Evolutionary conservation across 2,797 vertebrate genomes (phyloP), one percentile per base, ranked within the genome.

Genomic region (Chelon labrosus): DNA sequence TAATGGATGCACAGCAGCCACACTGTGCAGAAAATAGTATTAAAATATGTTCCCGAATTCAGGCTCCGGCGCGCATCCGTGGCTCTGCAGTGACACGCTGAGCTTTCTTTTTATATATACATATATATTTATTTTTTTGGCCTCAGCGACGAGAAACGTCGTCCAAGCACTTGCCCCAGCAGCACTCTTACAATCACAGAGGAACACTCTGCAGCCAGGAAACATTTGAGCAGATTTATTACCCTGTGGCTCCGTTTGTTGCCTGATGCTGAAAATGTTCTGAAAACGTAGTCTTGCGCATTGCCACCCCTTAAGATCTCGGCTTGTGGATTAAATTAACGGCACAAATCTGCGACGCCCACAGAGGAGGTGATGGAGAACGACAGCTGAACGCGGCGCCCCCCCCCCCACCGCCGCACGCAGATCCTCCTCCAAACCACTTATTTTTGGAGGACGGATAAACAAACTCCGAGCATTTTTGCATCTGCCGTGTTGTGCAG

Each of bases 1-100:
- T 85, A 83, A 88, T 83, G 83, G 82, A 80, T 73, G 79, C 73
- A 81, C 73, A 83, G 82, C 82, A 85, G 85, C 84, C 52, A 25
- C 71, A 56, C 73, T 70, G 72, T 70, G 77, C 77, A 88, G 84
- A 87, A 87, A 89, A 83, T 79, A 74, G 75, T 42, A 80, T 86
- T 80, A 59, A 83, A 87, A 85, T 84, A 70, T 87, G 77, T 80
- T 88, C 86, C 85, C 57, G 61, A 65, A 69, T 67, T 76, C 20
- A 10, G 59, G 70, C 73, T 49, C 17, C 31, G 35, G 46, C 55
- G 47, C 56, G 70, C 62, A 64, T 73, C 75, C 39, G 72, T 10
- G 54, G 78, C 57, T 76, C 61, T 65, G 62, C 41, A 65, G 71
- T 58, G 80, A 83, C 77, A 86, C 17, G 12, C 17, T 22, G 65